phyloP scores from a whole-genome alignment of 1,140 invertebrate genomes.

The Berghia stephanieae region DNA sequence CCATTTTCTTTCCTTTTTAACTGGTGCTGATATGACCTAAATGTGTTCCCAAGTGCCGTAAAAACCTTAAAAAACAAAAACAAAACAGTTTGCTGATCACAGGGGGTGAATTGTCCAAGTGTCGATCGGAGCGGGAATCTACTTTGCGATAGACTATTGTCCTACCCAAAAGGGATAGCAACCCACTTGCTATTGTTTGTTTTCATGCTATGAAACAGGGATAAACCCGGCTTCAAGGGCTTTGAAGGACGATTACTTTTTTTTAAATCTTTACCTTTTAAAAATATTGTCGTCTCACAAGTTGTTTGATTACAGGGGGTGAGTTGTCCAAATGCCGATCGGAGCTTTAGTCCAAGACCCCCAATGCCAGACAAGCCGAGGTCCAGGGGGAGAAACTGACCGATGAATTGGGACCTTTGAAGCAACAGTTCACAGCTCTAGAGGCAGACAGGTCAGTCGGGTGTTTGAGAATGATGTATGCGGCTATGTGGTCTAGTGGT shows the following conservation, averaged over 20 bases:
- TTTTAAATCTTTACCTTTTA: too few relatives aligned
- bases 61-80: too few relatives aligned
- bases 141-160: too few relatives aligned
- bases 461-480: not conserved
- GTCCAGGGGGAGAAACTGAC: conserved; percentile 41
- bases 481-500: too few relatives aligned
- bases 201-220: conserved; percentile 41
- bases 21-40: too few relatives aligned
- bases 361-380: conserved; percentile 35
- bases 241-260: too few relatives aligned
- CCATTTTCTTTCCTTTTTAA: too few relatives aligned
- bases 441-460: conserved; percentile 46
- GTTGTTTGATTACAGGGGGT: conserved; percentile 54
- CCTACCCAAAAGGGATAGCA: conserved; percentile 33
- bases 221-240: too few relatives aligned
- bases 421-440: conserved; percentile 38
- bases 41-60: too few relatives aligned
- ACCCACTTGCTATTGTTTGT: conserved; percentile 36
- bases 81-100: conserved; percentile 56
- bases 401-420: conserved; percentile 36
- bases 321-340: conserved; percentile 46
- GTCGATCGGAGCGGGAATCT: conserved; percentile 39
- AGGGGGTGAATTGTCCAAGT: conserved; percentile 53
- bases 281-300: too few relatives aligned
- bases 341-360: conserved; percentile 43